Percentiles rank a stretch among this genome's conserved stretches.
These are phyloP conservation scores for Agapostemon virescens DNA, from an alignment of 2,888 invertebrate genomes.

Conservation along the genomic window DNA sequence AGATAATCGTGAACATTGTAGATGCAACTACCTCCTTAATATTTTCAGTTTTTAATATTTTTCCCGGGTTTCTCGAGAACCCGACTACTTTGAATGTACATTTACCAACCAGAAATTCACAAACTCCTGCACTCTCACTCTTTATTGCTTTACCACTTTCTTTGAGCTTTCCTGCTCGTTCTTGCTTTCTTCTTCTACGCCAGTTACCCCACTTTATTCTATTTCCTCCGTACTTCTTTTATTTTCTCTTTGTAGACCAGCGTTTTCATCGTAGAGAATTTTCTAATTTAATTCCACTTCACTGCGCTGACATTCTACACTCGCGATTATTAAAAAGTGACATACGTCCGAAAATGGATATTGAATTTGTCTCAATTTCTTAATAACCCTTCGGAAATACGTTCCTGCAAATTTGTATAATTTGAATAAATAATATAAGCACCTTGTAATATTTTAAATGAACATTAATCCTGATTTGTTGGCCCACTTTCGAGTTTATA, in stretches of 20 bases:
- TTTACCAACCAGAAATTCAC: neutral
- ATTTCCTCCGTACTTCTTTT: neutral
- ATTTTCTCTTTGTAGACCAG: neutral
- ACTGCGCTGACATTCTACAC: neutral
- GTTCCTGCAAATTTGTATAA: too few species aligned
- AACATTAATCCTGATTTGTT: too few species aligned
- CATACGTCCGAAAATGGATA: neutral
- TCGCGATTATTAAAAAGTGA: neutral
- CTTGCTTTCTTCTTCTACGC: neutral
- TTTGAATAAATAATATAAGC: too few species aligned
- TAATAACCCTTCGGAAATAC: too few species aligned
- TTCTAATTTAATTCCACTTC: neutral
- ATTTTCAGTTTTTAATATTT: neutral
- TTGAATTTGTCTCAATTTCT: neutral
- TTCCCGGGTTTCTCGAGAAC: neutral
- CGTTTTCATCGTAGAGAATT: neutral
- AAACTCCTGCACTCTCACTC: neutral
- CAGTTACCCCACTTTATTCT: neutral
- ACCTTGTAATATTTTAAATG: too few species aligned
- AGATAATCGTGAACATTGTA: too few species aligned
- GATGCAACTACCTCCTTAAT: neutral
- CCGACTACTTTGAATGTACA: neutral
- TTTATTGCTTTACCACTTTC: neutral
- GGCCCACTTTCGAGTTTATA: too few species aligned
- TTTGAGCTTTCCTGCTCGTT: neutral